Evolutionary conservation across 1,140 invertebrate species (phyloP).

Genomic region (Metopolophium dirhodum): DNA sequence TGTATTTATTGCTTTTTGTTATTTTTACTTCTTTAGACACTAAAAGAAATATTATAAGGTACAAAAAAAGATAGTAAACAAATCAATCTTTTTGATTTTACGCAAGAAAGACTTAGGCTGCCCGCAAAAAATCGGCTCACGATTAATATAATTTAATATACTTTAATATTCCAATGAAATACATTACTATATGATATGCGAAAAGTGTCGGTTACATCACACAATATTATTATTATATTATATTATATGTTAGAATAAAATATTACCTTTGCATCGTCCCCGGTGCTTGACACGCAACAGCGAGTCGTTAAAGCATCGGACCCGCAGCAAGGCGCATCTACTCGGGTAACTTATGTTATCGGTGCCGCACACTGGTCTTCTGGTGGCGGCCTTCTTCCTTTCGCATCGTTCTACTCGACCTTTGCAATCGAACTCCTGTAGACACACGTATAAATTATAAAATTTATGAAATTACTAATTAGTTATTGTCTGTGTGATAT

Average conservation of each 20-base stretch:
- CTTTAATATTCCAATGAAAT: no score
- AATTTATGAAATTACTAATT: neutral
- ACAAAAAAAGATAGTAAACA: no score
- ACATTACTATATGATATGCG: no score
- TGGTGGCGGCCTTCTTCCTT: constrained; percentile 61
- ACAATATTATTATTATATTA: neutral
- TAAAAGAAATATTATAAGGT: no score
- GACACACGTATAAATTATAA: neutral
- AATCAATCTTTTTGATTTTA: no score
- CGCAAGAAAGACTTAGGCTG: no score
- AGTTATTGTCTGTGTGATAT: neutral
- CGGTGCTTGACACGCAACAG: constrained; percentile 73
- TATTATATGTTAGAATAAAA: neutral
- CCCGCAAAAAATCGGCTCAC: no score
- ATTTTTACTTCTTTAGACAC: no score
- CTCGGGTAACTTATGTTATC: constrained; percentile 81
- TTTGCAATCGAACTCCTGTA: constrained; percentile 64
- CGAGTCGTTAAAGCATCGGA: constrained; percentile 71
- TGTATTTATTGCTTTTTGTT: no score
- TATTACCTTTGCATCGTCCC: constrained; percentile 68
- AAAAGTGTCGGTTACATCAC: neutral
- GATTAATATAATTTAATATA: no score
- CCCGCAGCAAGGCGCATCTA: constrained; percentile 76
- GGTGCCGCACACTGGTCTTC: constrained; percentile 76
- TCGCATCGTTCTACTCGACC: constrained; percentile 64